Conservation (phyloP, 2,888 invertebrate species). For the Lottia gigantea region DNA sequence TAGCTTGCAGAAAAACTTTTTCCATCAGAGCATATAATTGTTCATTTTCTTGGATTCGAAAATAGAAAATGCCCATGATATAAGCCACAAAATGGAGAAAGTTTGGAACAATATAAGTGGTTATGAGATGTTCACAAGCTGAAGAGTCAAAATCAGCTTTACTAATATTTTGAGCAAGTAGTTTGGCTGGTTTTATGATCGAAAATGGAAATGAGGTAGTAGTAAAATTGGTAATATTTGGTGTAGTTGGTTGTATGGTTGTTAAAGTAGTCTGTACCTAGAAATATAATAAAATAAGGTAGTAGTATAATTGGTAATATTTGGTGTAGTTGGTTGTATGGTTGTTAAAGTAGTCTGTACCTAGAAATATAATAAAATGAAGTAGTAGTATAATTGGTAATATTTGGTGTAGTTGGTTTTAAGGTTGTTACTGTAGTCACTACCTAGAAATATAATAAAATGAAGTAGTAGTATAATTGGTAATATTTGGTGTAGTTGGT, state of each 20-base stretch:
- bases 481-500: constrained; percentile 12
- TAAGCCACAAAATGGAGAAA: constrained; percentile 65
- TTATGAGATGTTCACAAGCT: constrained; percentile 64
- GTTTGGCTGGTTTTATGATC: constrained; percentile 29
- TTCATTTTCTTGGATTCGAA: constrained; percentile 66
- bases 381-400: too few species aligned
- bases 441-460: too few species aligned
- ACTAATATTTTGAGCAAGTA: constrained; percentile 33
- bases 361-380: too few species aligned
- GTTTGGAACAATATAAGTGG: constrained; percentile 67
- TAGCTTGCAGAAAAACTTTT: constrained; percentile 66
- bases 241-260: constrained; percentile 23
- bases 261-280: constrained; percentile 17
- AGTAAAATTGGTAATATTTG: constrained; percentile 21
- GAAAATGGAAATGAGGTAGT: constrained; percentile 20
- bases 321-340: too few species aligned
- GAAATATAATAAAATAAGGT: too few species aligned
- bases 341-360: too few species aligned
- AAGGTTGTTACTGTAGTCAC: too few species aligned
- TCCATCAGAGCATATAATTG: constrained; percentile 68
- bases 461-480: constrained; percentile 13
- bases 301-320: too few species aligned
- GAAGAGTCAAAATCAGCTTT: constrained; percentile 13
- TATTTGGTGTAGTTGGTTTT: too few species aligned
- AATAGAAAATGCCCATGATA: constrained; percentile 62